These are phyloP conservation scores for Panthera tigris DNA, from an alignment of 2,113 vertebrate genomes.

Conservation along the genomic window DNA sequence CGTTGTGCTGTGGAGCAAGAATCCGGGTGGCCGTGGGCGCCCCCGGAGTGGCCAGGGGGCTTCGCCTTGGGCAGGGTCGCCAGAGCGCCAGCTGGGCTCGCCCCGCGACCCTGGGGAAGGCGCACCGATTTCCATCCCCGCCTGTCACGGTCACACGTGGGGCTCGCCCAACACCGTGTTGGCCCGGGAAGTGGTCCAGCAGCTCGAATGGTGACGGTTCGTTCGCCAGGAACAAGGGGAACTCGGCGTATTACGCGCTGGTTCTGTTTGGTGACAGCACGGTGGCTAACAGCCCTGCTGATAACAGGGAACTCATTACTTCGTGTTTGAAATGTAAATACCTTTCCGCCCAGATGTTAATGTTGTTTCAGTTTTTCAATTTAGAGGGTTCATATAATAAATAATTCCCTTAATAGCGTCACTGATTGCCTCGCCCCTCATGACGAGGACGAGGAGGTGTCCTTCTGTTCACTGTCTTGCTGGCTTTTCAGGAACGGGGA, in stretches of 20 bases:
- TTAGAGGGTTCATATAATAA: neutral
- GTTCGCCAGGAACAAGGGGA: rapidly evolving
- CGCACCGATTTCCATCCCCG: neutral
- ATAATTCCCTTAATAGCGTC: neutral
- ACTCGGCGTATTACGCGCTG: rapidly evolving
- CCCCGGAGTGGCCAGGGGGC: neutral
- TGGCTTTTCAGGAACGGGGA: neutral
- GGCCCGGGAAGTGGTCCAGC: neutral
- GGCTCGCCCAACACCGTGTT: rapidly evolving
- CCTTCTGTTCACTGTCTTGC: rapidly evolving
- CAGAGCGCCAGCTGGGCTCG: no score
- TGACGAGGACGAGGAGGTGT: rapidly evolving
- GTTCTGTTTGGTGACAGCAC: neutral
- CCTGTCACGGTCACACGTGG: neutral
- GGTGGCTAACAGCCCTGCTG: neutral
- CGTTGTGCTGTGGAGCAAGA: neutral
- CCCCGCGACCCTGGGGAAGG: rapidly evolving
- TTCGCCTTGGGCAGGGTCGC: neutral
- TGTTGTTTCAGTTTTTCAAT: neutral
- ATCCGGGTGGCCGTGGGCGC: rapidly evolving
- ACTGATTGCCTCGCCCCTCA: neutral
- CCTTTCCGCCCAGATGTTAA: neutral
- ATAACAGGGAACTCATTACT: neutral
- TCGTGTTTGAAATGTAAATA: neutral
- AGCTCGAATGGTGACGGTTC: neutral